These are phyloP conservation scores for Calcarius lapponicus DNA, from an alignment of 2,797 vertebrate genomes.

Conservation along the genomic window DNA sequence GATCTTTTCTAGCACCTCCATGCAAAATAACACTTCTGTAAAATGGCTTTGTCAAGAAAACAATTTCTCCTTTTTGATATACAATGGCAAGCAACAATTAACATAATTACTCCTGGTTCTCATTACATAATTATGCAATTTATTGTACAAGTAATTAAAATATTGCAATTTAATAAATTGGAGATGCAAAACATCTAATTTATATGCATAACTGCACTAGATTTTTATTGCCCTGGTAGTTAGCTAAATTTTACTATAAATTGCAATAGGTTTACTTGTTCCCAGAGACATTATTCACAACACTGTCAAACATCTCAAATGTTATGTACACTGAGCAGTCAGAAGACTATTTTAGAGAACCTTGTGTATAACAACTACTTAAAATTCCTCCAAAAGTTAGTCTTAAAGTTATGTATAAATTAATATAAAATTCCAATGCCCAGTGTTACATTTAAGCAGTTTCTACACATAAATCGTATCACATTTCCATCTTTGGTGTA, in stretches of 20 bases:
- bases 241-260: conserved; percentile 6
- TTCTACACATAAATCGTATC: neutral
- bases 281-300: neutral
- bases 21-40: neutral
- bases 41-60: conserved; percentile 22
- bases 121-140: conserved; percentile 31
- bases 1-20: neutral
- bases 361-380: neutral
- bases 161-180: conserved; percentile 23
- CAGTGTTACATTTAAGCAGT: neutral
- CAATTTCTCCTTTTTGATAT: neutral
- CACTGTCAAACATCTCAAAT: neutral
- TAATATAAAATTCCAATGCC: neutral
- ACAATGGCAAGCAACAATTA: conserved; percentile 12
- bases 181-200: neutral
- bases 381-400: neutral
- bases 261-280: neutral
- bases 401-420: neutral
- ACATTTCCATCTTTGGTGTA: neutral
- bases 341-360: neutral
- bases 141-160: conserved; percentile 51
- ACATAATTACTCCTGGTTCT: conserved; percentile 34
- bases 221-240: neutral
- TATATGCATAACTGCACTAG: neutral
- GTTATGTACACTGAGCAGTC: neutral